Conservation (phyloP, 2,888 invertebrate species). For the Macrosoma leucophasiata region DNA sequence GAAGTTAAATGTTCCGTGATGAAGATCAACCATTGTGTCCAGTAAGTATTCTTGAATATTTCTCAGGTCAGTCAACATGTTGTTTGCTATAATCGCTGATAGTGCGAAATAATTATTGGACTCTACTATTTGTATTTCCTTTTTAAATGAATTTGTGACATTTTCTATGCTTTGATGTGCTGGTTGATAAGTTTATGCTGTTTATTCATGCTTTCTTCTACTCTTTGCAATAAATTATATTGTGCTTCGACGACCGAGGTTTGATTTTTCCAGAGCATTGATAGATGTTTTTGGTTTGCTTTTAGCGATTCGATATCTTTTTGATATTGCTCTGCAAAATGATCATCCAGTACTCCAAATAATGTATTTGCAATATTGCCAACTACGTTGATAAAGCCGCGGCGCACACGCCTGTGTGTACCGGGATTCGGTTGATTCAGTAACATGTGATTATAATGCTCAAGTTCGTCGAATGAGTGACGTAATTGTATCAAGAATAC, state of each 20-base stretch:
- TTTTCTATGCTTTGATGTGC: conserved; percentile 4
- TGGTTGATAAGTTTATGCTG: neutral
- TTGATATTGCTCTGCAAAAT: conserved; percentile 19
- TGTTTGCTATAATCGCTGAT: neutral
- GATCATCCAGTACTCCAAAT: conserved; percentile 20
- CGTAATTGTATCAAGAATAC: conserved; percentile 1
- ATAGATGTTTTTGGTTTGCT: conserved; percentile 11
- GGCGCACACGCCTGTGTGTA: conserved; percentile 9
- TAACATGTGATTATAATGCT: conserved; percentile 15
- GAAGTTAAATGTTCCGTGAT: conserved; percentile 1
- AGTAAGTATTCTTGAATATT: neutral
- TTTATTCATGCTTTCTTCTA: conserved; percentile 3
- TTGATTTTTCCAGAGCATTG: conserved; percentile 18
- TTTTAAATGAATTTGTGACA: conserved; percentile 2
- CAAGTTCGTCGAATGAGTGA: conserved; percentile 1
- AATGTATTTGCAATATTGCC: conserved; percentile 16
- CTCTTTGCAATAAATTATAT: conserved; percentile 17
- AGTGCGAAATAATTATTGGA: neutral
- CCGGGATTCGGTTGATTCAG: conserved; percentile 17
- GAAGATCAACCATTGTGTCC: conserved; percentile 3
- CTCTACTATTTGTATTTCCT: conserved; percentile 1
- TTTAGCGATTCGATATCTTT: conserved; percentile 12
- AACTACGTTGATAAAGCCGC: conserved; percentile 22
- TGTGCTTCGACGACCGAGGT: conserved; percentile 23
- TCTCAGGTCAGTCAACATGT: conserved; percentile 1